These are phyloP conservation scores for Diogma glabrata DNA, from an alignment of 2,888 invertebrate genomes.

Conservation along the genomic window DNA sequence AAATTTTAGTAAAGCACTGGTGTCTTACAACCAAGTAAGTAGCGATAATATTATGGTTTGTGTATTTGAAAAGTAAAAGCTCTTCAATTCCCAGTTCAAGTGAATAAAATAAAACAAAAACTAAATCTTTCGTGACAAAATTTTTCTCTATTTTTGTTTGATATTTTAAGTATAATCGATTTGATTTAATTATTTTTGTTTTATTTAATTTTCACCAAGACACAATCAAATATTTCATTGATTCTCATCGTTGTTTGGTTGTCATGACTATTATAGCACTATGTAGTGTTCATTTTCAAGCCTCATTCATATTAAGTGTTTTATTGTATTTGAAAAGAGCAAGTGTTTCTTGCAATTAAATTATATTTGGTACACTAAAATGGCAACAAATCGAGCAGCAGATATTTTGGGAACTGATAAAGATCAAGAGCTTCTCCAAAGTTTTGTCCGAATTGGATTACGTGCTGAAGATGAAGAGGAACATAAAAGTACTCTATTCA, in stretches of 20 bases:
- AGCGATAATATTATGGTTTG: too few relatives aligned
- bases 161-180: too few relatives aligned
- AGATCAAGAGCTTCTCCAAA: constrained; percentile 65
- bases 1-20: constrained; percentile 57
- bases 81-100: too few relatives aligned
- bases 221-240: neutral
- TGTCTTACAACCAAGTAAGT: constrained; percentile 58
- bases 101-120: too few relatives aligned
- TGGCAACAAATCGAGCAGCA: constrained; percentile 39
- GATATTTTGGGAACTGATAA: constrained; percentile 55
- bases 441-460: constrained; percentile 60
- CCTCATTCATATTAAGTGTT: constrained; percentile 1
- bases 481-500: constrained; percentile 16
- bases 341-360: too few relatives aligned
- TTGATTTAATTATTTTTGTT: too few relatives aligned
- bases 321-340: too few relatives aligned
- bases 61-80: too few relatives aligned
- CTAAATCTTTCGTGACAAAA: too few relatives aligned
- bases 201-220: too few relatives aligned
- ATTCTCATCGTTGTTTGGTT: constrained; percentile 8
- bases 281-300: constrained; percentile 5
- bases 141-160: too few relatives aligned
- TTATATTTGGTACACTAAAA: too few relatives aligned
- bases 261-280: constrained; percentile 7
- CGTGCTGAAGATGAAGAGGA: constrained; percentile 46